Percentiles rank a stretch among this genome's conserved stretches.
phyloP scores from a whole-genome alignment of 92 coral and sea anemone genomes.

The Palythoa heliodiscus region DNA sequence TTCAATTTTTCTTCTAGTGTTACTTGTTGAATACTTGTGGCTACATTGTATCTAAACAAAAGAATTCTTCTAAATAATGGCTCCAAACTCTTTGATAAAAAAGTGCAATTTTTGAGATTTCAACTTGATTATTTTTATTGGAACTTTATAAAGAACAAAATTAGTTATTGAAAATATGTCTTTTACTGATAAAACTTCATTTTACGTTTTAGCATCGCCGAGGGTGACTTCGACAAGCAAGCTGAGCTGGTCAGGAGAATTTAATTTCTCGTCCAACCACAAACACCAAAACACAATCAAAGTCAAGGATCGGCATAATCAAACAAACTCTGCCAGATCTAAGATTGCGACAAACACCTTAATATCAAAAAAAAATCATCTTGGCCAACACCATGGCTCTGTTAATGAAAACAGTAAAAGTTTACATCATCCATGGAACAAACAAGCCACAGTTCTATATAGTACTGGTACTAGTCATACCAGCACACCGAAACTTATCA shows the following conservation, averaged over 20 bases:
- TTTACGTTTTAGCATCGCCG: not conserved
- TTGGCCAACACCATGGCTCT: not conserved
- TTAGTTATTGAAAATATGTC: not conserved
- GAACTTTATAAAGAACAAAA: too few relatives aligned
- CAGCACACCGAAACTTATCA: slow-evolving; percentile 16
- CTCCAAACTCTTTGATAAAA: too few relatives aligned
- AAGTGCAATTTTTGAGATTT: too few relatives aligned
- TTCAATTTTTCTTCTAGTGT: not conserved
- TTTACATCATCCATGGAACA: slow-evolving; percentile 1
- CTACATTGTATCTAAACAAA: too few relatives aligned
- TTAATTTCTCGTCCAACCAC: not conserved
- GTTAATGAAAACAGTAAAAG: not conserved
- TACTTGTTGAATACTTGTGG: not conserved
- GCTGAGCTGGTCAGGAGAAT: not conserved
- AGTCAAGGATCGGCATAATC: not conserved
- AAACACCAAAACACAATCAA: not conserved
- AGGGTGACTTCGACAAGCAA: not conserved
- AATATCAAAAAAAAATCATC: not conserved
- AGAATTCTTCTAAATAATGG: too few relatives aligned
- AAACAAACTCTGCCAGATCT: not conserved
- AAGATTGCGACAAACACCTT: not conserved
- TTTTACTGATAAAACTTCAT: not conserved
- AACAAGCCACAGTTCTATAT: not conserved
- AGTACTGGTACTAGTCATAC: not conserved
- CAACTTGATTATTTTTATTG: not conserved